Evolutionary conservation across 2,888 invertebrate species (phyloP), one percentile per base, ranked within the genome.

Genomic region (Zelleria hepariella): DNA sequence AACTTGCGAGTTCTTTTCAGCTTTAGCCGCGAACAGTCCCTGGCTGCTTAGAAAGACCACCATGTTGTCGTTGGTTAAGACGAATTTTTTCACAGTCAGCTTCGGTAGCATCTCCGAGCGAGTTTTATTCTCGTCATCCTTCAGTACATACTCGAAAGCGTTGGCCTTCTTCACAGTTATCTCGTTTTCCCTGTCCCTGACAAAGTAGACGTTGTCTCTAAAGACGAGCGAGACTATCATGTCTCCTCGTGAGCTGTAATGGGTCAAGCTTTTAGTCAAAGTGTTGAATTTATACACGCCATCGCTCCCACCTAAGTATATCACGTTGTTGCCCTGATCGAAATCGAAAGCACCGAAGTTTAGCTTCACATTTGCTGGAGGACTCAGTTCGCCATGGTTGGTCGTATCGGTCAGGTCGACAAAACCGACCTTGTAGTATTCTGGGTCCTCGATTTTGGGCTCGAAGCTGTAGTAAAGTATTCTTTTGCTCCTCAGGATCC

Each of bases 261-360:
- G 75, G 0, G 65, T 65, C 1, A 82, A 64, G 25, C 68, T 74
- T 8, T 74, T 75, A 0, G 64, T 26, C 8, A 67, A 73, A 0
- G 70, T 70, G 21, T 80, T 77, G 32, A 83, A 62, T 2, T 72
- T 67, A 21, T 74, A 85, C 10, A 88, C 75, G 0, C 86, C 87
- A 58, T 83, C 77, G 42, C 74, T 75, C 0, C 87, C 86, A 0
- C 86, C 87, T 18, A 86, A 66, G 54, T 86, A 88, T 20, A 86
- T 67, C 1, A 75, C 59, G 0, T 68, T 70, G 23, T 79, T 82
- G 0, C 72, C 72, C 63, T 86, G 86, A 60, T 86, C 85, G 1
- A 87, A 73, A 62, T 80, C 84, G 42, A 88, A 86, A 1, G 80
- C 75, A 0, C 79, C 80, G 21, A 88, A 82, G 62, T 88, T 86